Conservation (phyloP, 2,888 invertebrate species). For the Amblyjoppa proteus region DNA sequence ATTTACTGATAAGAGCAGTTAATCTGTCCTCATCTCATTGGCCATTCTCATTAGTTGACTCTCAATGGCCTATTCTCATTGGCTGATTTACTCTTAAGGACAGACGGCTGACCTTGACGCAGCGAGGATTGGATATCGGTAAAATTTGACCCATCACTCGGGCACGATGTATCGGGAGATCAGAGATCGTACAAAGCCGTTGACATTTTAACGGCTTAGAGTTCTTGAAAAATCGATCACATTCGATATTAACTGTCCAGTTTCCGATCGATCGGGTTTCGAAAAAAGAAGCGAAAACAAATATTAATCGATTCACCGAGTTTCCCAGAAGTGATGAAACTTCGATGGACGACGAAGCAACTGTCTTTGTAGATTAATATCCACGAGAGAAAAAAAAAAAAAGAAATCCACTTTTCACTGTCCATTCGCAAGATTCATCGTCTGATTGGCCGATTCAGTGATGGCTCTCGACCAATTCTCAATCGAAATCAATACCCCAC, state of each 20-base stretch:
- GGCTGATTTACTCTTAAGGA: neutral
- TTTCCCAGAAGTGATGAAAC: neutral
- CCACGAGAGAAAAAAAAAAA: neutral
- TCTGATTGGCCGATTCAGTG: conserved; percentile 1
- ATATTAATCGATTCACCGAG: neutral
- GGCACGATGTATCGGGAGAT: too few species aligned
- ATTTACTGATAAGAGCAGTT: too few species aligned
- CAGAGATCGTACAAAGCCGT: too few species aligned
- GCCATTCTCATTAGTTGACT: too few species aligned
- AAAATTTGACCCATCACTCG: neutral
- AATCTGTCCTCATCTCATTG: too few species aligned
- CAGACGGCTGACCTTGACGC: neutral
- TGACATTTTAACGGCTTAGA: too few species aligned
- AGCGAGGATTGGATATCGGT: neutral
- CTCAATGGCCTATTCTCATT: neutral
- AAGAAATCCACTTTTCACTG: neutral
- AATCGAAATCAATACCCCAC: conserved; percentile 18
- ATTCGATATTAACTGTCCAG: neutral
- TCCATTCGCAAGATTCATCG: conserved; percentile 7
- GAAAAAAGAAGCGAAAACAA: neutral
- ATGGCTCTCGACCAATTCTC: neutral
- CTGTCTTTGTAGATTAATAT: neutral
- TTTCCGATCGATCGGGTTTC: neutral
- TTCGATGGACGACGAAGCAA: neutral
- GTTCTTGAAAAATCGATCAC: neutral